phyloP scores from a whole-genome alignment of 2,113 vertebrate genomes.

The Forbesichthys agassizii region DNA sequence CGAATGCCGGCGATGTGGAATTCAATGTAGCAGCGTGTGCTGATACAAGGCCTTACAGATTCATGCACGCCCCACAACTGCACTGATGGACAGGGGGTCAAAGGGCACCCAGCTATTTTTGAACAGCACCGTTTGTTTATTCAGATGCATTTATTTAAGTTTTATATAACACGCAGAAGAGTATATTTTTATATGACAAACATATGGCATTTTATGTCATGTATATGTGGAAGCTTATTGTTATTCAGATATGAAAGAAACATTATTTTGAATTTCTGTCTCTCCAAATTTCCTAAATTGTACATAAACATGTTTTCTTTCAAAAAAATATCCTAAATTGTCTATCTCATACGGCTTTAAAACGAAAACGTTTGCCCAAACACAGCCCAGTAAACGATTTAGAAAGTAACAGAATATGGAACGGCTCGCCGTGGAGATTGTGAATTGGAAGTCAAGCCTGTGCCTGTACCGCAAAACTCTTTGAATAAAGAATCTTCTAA shows the following conservation, averaged over 20 bases:
- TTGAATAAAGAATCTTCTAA: too few relatives aligned
- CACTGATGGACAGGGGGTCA: slow-evolving; percentile 65
- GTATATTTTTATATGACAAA: slow-evolving; percentile 81
- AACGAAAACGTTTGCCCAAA: too few relatives aligned
- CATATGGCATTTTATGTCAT: slow-evolving; percentile 79
- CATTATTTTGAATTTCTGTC: slow-evolving; percentile 65
- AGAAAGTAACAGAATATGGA: too few relatives aligned
- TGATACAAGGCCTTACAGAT: slow-evolving; percentile 72
- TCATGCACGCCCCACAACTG: slow-evolving; percentile 66
- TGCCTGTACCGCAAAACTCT: too few relatives aligned
- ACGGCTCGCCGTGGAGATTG: too few relatives aligned
- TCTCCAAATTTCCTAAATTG: slow-evolving; percentile 46
- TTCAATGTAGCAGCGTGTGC: slow-evolving; percentile 70
- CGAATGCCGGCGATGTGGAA: slow-evolving; percentile 62
- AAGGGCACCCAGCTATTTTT: slow-evolving; percentile 70
- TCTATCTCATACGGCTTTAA: slow-evolving; percentile 4
- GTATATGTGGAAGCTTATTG: slow-evolving; percentile 64
- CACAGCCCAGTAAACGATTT: too few relatives aligned
- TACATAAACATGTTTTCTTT: slow-evolving; percentile 53
- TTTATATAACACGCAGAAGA: slow-evolving; percentile 73
- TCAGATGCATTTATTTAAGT: slow-evolving; percentile 75
- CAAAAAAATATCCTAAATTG: slow-evolving; percentile 32
- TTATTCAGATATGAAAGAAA: slow-evolving; percentile 58
- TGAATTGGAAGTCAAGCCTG: too few relatives aligned
- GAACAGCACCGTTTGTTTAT: slow-evolving; percentile 67